Conservation (phyloP, 2,888 invertebrate genomes). For the Actias luna region DNA sequence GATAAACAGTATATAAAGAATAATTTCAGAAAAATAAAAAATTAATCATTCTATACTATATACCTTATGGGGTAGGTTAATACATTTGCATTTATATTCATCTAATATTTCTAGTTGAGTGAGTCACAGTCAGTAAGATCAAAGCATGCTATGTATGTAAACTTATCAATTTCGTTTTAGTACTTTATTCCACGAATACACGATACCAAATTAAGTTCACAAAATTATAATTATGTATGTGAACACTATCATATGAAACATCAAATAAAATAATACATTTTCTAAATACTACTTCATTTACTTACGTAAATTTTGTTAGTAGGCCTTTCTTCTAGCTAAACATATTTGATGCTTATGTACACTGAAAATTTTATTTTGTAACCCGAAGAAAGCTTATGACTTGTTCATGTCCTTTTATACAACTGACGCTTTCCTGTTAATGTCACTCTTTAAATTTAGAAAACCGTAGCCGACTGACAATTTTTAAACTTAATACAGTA, state of each 20-base stretch:
- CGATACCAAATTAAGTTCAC: not conserved
- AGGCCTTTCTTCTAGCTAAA: slow-evolving; percentile 42
- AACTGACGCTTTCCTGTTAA: slow-evolving; percentile 54
- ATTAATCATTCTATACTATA: not conserved
- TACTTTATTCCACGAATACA: not conserved
- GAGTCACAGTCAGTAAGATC: not conserved
- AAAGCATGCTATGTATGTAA: not conserved
- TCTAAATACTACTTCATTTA: slow-evolving; percentile 25
- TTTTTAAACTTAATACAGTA: slow-evolving; percentile 15
- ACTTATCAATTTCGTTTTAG: not conserved
- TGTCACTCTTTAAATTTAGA: slow-evolving; percentile 49
- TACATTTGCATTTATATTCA: not conserved
- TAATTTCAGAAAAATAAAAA: not conserved
- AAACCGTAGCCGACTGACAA: slow-evolving; percentile 33
- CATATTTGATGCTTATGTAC: slow-evolving; percentile 52
- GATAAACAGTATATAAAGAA: not conserved
- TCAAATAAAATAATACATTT: not conserved
- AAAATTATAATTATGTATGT: not conserved
- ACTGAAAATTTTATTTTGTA: slow-evolving; percentile 81
- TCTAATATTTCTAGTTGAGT: not conserved
- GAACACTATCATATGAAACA: not conserved
- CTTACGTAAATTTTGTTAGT: slow-evolving; percentile 48
- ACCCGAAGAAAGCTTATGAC: slow-evolving; percentile 59
- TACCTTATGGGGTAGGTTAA: not conserved
- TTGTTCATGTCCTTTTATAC: slow-evolving; percentile 48